Percentiles rank a stretch among this genome's conserved stretches.
Conservation (phyloP, 2,797 vertebrate species). For the Rallus crepitans region DNA sequence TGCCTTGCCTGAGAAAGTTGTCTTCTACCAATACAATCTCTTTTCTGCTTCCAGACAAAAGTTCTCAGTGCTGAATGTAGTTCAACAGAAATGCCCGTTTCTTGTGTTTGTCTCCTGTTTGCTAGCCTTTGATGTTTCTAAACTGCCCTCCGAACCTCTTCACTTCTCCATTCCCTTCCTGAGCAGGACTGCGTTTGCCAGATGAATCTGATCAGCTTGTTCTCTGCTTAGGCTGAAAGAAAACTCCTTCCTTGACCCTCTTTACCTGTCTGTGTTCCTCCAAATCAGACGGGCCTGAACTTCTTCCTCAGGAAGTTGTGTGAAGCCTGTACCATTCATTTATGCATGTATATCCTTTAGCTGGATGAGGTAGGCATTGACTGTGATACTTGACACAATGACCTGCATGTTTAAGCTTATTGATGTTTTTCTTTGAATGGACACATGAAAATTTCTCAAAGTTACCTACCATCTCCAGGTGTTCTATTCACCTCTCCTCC, state of each 20-base stretch:
- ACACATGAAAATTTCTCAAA: not conserved
- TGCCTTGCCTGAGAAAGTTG: not conserved
- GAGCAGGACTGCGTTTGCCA: not conserved
- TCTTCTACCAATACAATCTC: not conserved
- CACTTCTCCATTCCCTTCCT: not conserved
- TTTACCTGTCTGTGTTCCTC: not conserved
- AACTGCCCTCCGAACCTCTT: not conserved
- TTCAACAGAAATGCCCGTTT: accelerated
- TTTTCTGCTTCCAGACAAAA: not conserved
- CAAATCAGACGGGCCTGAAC: not conserved
- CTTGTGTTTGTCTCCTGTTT: not conserved
- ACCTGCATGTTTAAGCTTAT: not conserved
- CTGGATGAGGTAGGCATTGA: not conserved
- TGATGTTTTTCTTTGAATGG: not conserved
- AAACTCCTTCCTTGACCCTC: not conserved
- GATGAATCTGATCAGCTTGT: not conserved
- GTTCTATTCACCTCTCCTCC: not conserved
- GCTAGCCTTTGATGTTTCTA: not conserved
- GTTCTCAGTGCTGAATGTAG: not conserved
- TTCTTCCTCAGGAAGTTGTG: not conserved
- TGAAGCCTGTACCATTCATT: not conserved
- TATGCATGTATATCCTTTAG: not conserved
- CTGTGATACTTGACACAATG: not conserved
- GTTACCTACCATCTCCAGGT: not conserved
- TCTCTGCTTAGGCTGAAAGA: not conserved